These are phyloP conservation scores for Globia sparganii DNA, from an alignment of 2,888 invertebrate species.

Conservation along the genomic window DNA sequence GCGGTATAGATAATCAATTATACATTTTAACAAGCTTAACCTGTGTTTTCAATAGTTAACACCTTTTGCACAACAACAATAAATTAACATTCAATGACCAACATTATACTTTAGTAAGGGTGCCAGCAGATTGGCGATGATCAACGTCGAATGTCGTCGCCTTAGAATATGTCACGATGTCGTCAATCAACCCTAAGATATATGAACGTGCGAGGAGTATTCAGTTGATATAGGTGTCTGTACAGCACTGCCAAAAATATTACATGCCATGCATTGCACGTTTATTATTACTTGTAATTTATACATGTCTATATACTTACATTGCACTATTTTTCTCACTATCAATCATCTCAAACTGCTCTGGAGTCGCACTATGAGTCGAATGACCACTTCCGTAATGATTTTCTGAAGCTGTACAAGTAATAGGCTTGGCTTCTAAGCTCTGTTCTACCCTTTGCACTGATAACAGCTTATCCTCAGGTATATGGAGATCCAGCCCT, in stretches of 20 bases:
- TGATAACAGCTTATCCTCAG: constrained; percentile 78
- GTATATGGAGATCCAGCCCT: constrained; percentile 79
- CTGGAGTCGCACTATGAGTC: constrained; percentile 90
- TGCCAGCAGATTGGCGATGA: background rate
- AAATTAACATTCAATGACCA: background rate
- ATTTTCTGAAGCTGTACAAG: constrained; percentile 86
- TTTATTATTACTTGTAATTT: background rate
- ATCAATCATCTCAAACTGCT: constrained; percentile 92
- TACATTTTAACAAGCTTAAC: constrained; percentile 3
- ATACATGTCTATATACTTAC: constrained; percentile 60
- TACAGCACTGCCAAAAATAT: background rate
- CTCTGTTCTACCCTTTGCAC: constrained; percentile 69
- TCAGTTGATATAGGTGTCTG: background rate
- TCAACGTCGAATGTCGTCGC: background rate
- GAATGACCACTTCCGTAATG: constrained; percentile 89
- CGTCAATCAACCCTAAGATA: no score
- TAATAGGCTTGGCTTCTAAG: constrained; percentile 79
- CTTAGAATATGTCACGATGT: background rate
- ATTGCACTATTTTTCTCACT: constrained; percentile 86
- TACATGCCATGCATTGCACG: background rate
- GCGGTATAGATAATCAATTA: constrained; percentile 8
- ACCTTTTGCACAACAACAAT: background rate
- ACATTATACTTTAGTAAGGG: background rate
- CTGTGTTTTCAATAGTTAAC: background rate
- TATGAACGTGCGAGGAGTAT: background rate